Conservation (phyloP, 2,113 vertebrate genomes). For the Thamnophis sirtalis region DNA sequence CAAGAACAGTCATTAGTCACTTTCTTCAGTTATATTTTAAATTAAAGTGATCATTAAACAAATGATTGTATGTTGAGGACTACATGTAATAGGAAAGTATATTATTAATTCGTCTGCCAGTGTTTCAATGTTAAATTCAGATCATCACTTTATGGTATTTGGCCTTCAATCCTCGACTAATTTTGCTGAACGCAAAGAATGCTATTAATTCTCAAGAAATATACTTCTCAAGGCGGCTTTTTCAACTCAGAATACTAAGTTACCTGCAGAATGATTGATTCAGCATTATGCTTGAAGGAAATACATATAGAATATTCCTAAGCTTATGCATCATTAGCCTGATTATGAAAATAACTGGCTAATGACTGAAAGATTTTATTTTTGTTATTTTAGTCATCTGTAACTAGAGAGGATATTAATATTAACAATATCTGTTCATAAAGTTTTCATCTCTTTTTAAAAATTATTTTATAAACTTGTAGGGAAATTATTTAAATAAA, state of each 20-base stretch:
- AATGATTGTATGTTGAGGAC: too few species aligned
- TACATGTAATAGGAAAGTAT: background rate
- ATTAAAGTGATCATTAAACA: too few species aligned
- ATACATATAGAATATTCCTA: background rate
- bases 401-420: background rate
- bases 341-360: background rate
- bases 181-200: background rate
- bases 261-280: background rate
- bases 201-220: background rate
- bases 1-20: too few species aligned
- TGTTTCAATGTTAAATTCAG: background rate
- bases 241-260: too few species aligned
- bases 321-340: background rate
- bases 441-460: background rate
- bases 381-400: background rate
- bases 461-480: background rate
- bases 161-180: background rate
- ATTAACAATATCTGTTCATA: background rate
- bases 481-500: background rate
- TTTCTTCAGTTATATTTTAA: too few species aligned
- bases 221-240: background rate
- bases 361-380: background rate
- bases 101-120: background rate
- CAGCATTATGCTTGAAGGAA: background rate
- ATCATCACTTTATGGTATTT: background rate